A percentile compares a stretch with the other conserved stretches of the same genome.
These are phyloP conservation scores for Acrocephalus arundinaceus DNA, from an alignment of 2,113 vertebrate species.

Conservation along the genomic window DNA sequence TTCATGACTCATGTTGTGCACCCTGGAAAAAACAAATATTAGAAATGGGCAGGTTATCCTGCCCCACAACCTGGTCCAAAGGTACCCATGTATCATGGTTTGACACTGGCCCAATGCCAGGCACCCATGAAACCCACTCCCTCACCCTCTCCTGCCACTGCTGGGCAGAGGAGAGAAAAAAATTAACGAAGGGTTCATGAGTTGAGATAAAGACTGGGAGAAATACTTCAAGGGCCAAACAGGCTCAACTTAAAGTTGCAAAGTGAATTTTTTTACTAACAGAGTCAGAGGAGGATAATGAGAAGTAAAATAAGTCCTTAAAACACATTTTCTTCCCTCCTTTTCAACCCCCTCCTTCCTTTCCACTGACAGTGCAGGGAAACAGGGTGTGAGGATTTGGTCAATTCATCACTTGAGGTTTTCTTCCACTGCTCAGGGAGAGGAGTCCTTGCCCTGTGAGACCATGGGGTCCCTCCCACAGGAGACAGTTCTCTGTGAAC, in stretches of 20 bases:
- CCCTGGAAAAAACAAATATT: background rate
- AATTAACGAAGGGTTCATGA: background rate
- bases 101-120: background rate
- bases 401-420: background rate
- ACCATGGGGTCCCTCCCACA: background rate
- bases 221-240: background rate
- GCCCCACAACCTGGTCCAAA: background rate
- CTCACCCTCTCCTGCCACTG: background rate
- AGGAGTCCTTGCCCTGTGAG: background rate
- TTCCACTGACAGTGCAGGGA: background rate
- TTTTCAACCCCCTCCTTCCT: background rate
- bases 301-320: background rate
- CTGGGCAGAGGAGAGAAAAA: background rate
- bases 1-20: fast-evolving
- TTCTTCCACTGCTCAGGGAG: background rate
- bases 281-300: background rate
- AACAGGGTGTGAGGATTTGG: background rate
- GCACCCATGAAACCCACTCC: fast-evolving
- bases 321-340: background rate
- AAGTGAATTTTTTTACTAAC: background rate
- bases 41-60: background rate
- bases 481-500: background rate
- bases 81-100: background rate
- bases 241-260: background rate
- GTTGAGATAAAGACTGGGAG: background rate